Evolutionary conservation across 2,888 invertebrate genomes (phyloP), one percentile per base, ranked within the genome.

Genomic region (Luffia ferchaultella): DNA sequence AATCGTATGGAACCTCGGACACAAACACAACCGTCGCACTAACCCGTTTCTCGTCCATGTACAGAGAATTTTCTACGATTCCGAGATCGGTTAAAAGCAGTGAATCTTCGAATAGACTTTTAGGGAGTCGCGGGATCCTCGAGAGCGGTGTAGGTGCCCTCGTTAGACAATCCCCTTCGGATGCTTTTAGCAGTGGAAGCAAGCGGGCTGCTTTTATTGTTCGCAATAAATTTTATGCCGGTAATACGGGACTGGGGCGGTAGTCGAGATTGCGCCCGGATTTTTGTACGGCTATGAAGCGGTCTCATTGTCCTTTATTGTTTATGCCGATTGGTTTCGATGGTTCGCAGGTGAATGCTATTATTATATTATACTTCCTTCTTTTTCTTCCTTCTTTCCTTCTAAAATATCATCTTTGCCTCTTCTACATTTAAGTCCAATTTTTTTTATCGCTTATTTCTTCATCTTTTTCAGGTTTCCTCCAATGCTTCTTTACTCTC

Each of bases 301-400:
- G 62, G 57, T 58, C 61, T 61, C 56, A 53, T 50, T 56, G 54
- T 53, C 53, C 50, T 49, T 52, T 52, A 52, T 52, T 52, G 46
- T 52, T 46, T 46, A 49, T 46, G 20, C 45, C 48, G 48, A 48
- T 48, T 41, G 48, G 18, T 42, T 48, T 7, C 5, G 12, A 30
- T 7, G 30, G 30, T 3, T 30, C 30, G 30, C 30, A 30, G 30
- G 30, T 30, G 30, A 30, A 30, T n/a, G n/a, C n/a, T n/a, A n/a
- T n/a, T n/a, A n/a, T n/a, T n/a, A n/a, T n/a, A n/a, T n/a, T n/a
- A n/a, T n/a, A n/a, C n/a, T n/a, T n/a, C n/a, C n/a, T n/a, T n/a
- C n/a, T n/a, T n/a, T n/a, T n/a, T n/a, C n/a, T n/a, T n/a, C n/a
- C n/a, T n/a, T n/a, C n/a, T n/a, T n/a, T n/a, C n/a, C n/a, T n/a